Conservation (phyloP, 2,113 vertebrate species). For the Dasyprocta punctata region DNA sequence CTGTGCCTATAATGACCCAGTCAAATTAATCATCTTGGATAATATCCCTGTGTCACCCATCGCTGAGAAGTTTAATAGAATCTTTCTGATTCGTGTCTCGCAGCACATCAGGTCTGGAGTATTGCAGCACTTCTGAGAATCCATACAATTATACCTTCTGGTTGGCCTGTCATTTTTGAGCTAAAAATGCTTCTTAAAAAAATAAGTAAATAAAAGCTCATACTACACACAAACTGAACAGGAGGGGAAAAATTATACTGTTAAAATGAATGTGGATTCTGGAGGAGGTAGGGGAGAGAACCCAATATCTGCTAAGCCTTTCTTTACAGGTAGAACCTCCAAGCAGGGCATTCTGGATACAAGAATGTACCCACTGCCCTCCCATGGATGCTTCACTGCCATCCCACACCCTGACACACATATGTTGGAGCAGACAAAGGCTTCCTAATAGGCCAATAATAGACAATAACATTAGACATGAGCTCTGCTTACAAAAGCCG, state of each 20-base stretch:
- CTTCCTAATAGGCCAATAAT: constrained; percentile 28
- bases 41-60: constrained; percentile 95
- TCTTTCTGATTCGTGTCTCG: constrained; percentile 96
- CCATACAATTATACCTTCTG: constrained; percentile 95
- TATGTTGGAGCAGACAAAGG: constrained; percentile 62
- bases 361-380: constrained; percentile 22
- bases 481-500: constrained; percentile 80
- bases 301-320: constrained; percentile 69
- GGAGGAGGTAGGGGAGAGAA: neutral
- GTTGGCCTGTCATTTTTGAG: constrained; percentile 93
- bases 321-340: constrained; percentile 75
- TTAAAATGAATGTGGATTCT: constrained; percentile 80
- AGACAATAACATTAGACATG: constrained; percentile 59
- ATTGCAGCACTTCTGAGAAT: constrained; percentile 94
- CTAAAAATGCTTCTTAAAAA: constrained; percentile 85
- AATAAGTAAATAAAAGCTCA: constrained; percentile 57
- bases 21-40: constrained; percentile 98
- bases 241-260: constrained; percentile 82
- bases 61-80: constrained; percentile 97
- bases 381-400: neutral
- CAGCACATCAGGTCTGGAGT: constrained; percentile 93
- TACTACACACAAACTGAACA: constrained; percentile 78
- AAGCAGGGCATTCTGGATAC: neutral
- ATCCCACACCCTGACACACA: constrained; percentile 47
- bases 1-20: constrained; percentile 96